Evolutionary conservation across 1,140 invertebrate species (phyloP).

Genomic region (Trichomalopsis sarcophagae): DNA sequence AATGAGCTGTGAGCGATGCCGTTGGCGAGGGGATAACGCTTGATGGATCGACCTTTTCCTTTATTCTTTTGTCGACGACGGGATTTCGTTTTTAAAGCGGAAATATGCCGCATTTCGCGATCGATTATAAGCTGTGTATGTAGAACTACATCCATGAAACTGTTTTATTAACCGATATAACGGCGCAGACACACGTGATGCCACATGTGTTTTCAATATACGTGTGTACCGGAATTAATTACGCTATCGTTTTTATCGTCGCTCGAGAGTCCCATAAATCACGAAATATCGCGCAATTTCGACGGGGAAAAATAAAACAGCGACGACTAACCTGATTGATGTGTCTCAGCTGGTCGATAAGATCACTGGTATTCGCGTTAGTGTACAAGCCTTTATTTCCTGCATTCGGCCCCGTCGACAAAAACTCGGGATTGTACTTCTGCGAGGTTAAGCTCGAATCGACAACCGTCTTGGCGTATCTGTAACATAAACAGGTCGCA

Average conservation of each 20-base stretch:
- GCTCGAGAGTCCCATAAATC: neutral
- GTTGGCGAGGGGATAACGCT: neutral
- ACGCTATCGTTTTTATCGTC: neutral
- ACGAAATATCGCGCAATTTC: neutral
- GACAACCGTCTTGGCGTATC: conserved; percentile 80
- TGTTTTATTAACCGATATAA: too few species aligned
- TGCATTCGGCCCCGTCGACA: conserved; percentile 59
- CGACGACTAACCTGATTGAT: conserved; percentile 78
- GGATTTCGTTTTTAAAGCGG: neutral
- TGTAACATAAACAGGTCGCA: conserved; percentile 60
- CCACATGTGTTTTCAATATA: too few species aligned
- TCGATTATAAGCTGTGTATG: too few species aligned
- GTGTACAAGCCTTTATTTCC: conserved; percentile 66
- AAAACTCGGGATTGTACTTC: conserved; percentile 81
- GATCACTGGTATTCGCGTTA: conserved; percentile 76
- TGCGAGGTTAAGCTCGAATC: conserved; percentile 78
- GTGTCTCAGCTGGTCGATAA: conserved; percentile 80
- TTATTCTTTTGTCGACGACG: neutral
- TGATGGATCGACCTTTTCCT: neutral
- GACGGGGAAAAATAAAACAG: neutral
- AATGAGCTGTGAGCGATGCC: neutral
- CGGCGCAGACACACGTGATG: too few species aligned
- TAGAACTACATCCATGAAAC: too few species aligned
- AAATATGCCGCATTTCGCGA: too few species aligned
- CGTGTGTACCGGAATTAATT: too few species aligned